phyloP scores from a whole-genome alignment of 2,113 vertebrate genomes.

The Falcunculus frontatus region DNA sequence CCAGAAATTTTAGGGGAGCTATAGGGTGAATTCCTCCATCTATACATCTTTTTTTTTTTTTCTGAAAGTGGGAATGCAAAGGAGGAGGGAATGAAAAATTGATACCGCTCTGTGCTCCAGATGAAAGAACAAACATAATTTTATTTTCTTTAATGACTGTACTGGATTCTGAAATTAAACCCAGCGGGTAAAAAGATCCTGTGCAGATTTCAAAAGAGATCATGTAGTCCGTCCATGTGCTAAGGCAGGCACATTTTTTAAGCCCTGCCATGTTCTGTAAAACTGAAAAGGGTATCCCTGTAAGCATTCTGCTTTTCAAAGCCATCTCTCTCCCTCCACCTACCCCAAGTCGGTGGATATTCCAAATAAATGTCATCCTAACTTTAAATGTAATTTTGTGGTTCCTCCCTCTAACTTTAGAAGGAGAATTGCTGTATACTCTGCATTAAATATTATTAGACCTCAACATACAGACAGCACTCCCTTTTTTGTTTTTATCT shows the following conservation, averaged over 20 bases:
- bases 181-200: constrained; percentile 55
- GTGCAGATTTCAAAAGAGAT: constrained; percentile 58
- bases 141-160: constrained; percentile 49
- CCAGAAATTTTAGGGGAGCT: constrained; percentile 12
- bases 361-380: constrained; percentile 32
- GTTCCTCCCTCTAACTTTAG: constrained; percentile 10
- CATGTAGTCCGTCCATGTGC: constrained; percentile 43
- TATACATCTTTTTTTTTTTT: neutral
- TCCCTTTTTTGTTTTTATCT: neutral
- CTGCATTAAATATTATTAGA: constrained; percentile 21
- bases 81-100: constrained; percentile 52
- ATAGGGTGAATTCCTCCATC: constrained; percentile 7
- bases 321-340: neutral
- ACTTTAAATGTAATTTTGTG: constrained; percentile 23
- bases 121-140: constrained; percentile 47
- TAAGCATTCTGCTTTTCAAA: constrained; percentile 36
- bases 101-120: constrained; percentile 10
- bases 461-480: neutral
- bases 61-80: constrained; percentile 22
- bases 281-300: constrained; percentile 32
- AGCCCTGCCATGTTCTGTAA: neutral
- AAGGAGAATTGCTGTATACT: neutral
- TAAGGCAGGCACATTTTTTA: constrained; percentile 43
- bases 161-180: constrained; percentile 47
- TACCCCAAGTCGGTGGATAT: constrained; percentile 1